Conservation (phyloP, 2,113 vertebrate species). For the Brachypodius melanocephalos region DNA sequence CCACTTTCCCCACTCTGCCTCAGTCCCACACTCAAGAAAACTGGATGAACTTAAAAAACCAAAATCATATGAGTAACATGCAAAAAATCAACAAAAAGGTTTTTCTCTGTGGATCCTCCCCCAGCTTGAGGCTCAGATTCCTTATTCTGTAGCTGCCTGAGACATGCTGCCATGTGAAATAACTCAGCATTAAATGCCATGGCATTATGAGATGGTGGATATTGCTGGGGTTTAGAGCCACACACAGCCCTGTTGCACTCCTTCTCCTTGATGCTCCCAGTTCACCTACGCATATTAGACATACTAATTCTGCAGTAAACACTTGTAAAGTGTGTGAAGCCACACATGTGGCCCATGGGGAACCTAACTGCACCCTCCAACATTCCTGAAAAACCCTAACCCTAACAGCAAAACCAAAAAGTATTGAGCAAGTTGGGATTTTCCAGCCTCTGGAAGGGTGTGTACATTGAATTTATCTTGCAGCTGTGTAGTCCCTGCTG, state of each 20-base stretch:
- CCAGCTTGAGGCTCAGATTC: neutral
- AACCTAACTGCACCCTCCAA: neutral
- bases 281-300: neutral
- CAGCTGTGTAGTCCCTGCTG: neutral
- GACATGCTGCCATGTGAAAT: neutral
- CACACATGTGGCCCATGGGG: fast-evolving
- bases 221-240: neutral
- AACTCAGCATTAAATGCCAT: neutral
- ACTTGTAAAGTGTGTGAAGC: neutral
- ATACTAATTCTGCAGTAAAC: neutral
- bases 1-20: neutral
- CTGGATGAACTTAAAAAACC: neutral
- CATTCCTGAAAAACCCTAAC: neutral
- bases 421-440: neutral
- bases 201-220: neutral
- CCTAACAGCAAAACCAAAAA: neutral
- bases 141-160: neutral
- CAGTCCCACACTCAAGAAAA: neutral
- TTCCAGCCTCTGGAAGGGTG: neutral
- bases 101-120: neutral
- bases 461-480: neutral
- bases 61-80: neutral
- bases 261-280: neutral
- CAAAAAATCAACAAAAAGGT: neutral
- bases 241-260: fast-evolving